phyloP scores from a whole-genome alignment of 2,888 invertebrate species.

The Imbricaverruca yamaguchii region DNA sequence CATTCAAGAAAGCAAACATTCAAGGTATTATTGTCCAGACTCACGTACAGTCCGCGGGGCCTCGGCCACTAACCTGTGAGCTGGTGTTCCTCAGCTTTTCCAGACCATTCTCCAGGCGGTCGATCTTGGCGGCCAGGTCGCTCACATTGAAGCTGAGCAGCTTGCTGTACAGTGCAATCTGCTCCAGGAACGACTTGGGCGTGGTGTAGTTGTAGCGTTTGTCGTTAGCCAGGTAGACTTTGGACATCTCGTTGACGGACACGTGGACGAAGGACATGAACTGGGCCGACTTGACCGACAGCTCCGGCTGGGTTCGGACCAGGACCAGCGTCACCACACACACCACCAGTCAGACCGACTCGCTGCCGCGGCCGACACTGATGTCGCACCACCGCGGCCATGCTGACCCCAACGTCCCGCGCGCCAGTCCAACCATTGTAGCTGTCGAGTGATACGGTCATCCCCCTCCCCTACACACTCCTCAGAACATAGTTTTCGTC shows the following conservation, averaged over 20 bases:
- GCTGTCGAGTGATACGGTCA: no score
- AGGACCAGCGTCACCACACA: no score
- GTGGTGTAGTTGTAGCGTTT: conserved; percentile 94
- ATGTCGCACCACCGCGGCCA: no score
- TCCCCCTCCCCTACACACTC: no score
- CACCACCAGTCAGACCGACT: no score
- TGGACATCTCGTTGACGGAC: conserved; percentile 83
- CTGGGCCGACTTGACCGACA: conserved; percentile 74
- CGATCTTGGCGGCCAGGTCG: conserved; percentile 80
- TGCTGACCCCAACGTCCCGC: no score
- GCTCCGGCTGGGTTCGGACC: conserved; percentile 47
- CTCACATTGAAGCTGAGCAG: conserved; percentile 70
- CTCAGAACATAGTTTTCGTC: no score
- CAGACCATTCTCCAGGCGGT: conserved; percentile 83
- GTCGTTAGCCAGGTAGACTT: conserved; percentile 78
- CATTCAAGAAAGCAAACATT: no score
- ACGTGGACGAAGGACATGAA: conserved; percentile 95
- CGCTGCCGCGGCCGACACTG: no score
- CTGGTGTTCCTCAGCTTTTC: conserved; percentile 84
- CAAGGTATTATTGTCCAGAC: no score
- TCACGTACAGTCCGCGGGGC: no score
- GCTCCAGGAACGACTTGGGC: conserved; percentile 92
- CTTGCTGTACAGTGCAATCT: conserved; percentile 85
- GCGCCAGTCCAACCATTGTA: no score
- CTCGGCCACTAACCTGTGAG: conserved; percentile 53